A percentile compares a stretch with the other conserved stretches of the same genome.
Conservation (phyloP, 2,888 invertebrate species). For the Scaptomyza parva region DNA sequence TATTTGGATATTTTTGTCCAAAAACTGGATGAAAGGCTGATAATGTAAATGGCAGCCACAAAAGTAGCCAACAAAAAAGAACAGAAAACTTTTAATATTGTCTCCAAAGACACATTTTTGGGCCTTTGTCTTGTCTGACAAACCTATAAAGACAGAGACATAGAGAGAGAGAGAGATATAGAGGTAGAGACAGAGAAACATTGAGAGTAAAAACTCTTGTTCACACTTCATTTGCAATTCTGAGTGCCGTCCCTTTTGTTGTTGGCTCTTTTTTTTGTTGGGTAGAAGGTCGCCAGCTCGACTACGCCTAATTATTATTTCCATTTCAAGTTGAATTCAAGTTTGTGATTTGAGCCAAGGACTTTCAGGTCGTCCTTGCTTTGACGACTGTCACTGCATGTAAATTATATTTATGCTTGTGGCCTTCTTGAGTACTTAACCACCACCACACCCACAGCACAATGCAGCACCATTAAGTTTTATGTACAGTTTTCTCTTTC, state of each 20-base stretch:
- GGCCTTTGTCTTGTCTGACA: conserved; percentile 44
- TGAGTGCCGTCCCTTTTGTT: conserved; percentile 65
- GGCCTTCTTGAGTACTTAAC: conserved; percentile 3
- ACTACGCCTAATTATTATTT: conserved; percentile 75
- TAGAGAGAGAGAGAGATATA: background rate
- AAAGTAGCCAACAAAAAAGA: conserved; percentile 44
- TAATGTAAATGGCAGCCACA: conserved; percentile 76
- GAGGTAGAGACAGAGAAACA: conserved; percentile 1
- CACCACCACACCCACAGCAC: conserved; percentile 17
- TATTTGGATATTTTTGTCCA: conserved; percentile 76
- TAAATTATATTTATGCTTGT: conserved; percentile 77
- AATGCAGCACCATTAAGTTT: conserved; percentile 64
- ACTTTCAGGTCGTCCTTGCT: conserved; percentile 44
- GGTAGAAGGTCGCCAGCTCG: conserved; percentile 4
- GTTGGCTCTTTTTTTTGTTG: conserved; percentile 1
- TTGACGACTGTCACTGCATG: conserved; percentile 51
- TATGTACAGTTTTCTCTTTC: conserved; percentile 39
- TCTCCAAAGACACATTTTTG: conserved; percentile 72
- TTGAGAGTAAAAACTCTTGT: conserved; percentile 60
- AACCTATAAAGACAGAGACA: conserved; percentile 8
- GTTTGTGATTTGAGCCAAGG: conserved; percentile 56
- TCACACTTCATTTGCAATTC: conserved; percentile 80
- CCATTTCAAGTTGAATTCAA: conserved; percentile 65
- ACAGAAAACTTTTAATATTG: conserved; percentile 76
- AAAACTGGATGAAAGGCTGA: conserved; percentile 76